Base-by-base conservation (phyloP, 2,888 invertebrate species). In the Dasypolia templi region DNA sequence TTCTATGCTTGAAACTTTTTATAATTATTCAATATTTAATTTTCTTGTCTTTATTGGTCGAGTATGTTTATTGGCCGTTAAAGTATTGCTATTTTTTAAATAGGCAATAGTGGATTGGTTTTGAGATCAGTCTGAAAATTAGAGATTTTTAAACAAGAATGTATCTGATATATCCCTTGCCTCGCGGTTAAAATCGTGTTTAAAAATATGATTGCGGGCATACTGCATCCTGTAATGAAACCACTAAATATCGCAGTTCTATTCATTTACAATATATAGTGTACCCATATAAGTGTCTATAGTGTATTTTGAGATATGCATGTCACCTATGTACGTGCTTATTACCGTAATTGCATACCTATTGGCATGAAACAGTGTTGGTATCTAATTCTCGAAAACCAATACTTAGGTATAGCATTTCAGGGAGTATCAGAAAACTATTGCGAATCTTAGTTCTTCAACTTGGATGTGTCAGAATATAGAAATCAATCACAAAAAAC, bases 301-400 rank as follows among this genome's bases (percentile, higher is more conserved):
- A 71, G 22, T 62, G 61, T 56, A 72, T 72, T 77, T 51, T 61
- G 35, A 49, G 32, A 63, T 66, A 66, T 51, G 65, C 65, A 46
- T 78, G 44, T 46, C 39, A 39, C 44, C 32, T 55, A 62, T 62
- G 35, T 58, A 74, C 75, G 75, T 79, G 75, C 59, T 68, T 75
- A 79, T 67, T 74, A 79, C 22, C 22, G 49, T 64, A 58, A 78
- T 64, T 79, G 59, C 75, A 55, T 59, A 44, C 42, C n/a, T 71
- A 63, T 44, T 39, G 4, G 35, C 49, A 64, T 74, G 67, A 68
- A 62, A 69, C 22, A 56, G 22, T 46, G 61, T 39, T 32, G 11
- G n/a, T 66, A 56, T 65, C 55, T 42, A 58, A 62, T 63, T 65
- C 42, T 59, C 51, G 39, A 51, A 74, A 68, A 69, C 64, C 39